phyloP scores from a whole-genome alignment of 2,113 vertebrate genomes.

The Dasypus novemcinctus region DNA sequence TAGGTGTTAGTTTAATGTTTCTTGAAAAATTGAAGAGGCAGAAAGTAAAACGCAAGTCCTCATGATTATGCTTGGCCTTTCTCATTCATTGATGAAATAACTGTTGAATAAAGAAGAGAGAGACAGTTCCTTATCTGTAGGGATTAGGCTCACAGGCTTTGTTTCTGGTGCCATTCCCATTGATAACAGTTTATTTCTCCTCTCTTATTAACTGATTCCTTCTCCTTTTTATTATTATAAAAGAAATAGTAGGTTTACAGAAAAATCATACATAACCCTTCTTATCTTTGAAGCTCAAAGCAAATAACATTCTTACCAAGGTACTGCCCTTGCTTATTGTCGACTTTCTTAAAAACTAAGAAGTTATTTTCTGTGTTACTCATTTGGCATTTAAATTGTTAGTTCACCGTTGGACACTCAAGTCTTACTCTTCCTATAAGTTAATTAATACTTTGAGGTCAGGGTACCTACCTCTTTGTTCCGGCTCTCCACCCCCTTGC shows the following conservation, averaged over 20 bases:
- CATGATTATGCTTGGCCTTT: background rate
- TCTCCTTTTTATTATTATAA: too few species aligned
- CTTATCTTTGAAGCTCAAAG: background rate
- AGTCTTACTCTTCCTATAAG: background rate
- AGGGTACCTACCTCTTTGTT: background rate
- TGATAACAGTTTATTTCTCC: background rate
- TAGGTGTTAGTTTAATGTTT: constrained; percentile 52
- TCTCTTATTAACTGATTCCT: background rate
- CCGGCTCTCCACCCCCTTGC: too few species aligned
- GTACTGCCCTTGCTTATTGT: background rate
- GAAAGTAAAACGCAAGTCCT: constrained; percentile 33
- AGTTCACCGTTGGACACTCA: background rate
- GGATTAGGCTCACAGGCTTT: background rate
- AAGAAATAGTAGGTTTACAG: too few species aligned
- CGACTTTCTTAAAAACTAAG: background rate
- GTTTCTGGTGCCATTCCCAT: background rate
- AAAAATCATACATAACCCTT: background rate
- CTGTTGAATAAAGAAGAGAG: background rate
- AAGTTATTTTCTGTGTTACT: background rate
- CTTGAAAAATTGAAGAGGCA: background rate
- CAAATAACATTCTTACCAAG: background rate
- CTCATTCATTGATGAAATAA: background rate
- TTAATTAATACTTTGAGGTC: background rate
- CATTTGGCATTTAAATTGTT: background rate
- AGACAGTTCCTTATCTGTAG: background rate